A percentile compares a stretch with the other conserved stretches of the same genome.
These are phyloP conservation scores for Climacteris rufus DNA, from an alignment of 2,113 vertebrate species.

Conservation along the genomic window DNA sequence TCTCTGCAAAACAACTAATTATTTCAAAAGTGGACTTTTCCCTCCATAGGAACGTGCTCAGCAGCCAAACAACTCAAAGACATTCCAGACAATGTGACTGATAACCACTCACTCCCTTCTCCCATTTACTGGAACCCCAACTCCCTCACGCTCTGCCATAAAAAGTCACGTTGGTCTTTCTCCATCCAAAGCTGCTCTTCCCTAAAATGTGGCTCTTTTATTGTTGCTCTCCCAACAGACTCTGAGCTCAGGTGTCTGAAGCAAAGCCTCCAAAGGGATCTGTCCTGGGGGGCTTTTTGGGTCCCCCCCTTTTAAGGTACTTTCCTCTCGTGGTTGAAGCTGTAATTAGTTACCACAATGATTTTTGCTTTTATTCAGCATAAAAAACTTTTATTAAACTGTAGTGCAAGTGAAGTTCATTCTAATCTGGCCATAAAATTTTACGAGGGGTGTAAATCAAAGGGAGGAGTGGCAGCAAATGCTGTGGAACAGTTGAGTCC, in stretches of 20 bases:
- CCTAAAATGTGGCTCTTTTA: not conserved
- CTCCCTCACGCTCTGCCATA: not conserved
- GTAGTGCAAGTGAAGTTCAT: slow-evolving; percentile 66
- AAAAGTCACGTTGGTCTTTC: not conserved
- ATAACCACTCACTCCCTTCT: slow-evolving; percentile 18
- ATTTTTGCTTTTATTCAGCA: slow-evolving; percentile 9
- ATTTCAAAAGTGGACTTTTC: slow-evolving; percentile 7
- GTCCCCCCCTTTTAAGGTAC: not conserved
- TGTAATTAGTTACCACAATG: not conserved
- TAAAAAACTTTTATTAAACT: not conserved
- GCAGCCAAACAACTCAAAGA: not conserved
- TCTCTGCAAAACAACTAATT: slow-evolving; percentile 10
- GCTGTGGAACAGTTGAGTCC: slow-evolving; percentile 3
- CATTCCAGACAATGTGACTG: not conserved
- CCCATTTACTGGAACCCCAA: not conserved
- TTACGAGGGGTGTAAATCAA: slow-evolving; percentile 52
- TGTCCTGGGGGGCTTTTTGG: not conserved
- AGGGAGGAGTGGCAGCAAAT: slow-evolving; percentile 33
- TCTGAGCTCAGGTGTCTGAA: not conserved
- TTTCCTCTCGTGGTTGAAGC: not conserved
- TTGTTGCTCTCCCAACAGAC: not conserved
- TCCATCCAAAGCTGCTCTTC: not conserved
- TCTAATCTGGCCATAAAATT: slow-evolving; percentile 60
- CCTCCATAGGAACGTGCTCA: not conserved
- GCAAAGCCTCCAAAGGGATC: not conserved